These are phyloP conservation scores for Urocitellus parryii DNA, from an alignment of 2,113 vertebrate species.

Conservation along the genomic window DNA sequence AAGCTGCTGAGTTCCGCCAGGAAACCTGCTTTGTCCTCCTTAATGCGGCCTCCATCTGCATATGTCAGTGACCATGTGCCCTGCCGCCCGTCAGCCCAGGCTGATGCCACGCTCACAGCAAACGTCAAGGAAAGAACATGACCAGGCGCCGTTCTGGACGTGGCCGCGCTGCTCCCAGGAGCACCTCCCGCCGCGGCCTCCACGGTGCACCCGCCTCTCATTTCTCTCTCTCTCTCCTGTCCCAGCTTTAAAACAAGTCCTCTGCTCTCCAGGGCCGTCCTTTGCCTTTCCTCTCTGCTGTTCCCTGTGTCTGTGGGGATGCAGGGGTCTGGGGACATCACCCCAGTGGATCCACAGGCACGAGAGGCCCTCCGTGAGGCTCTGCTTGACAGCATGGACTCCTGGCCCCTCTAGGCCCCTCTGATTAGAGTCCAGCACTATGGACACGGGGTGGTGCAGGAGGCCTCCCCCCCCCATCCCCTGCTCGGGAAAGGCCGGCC, in stretches of 20 bases:
- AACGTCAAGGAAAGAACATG: slow-evolving; percentile 83
- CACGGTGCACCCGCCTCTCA: not conserved
- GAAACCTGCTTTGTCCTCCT: slow-evolving; percentile 64
- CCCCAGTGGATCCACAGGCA: accelerated
- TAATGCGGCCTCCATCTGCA: slow-evolving; percentile 83
- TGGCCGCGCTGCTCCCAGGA: slow-evolving; percentile 76
- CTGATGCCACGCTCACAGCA: slow-evolving; percentile 56
- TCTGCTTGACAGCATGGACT: accelerated
- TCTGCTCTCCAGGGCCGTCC: not conserved
- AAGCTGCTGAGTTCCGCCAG: slow-evolving; percentile 71
- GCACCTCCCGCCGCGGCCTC: not conserved
- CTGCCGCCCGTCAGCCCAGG: slow-evolving; percentile 78
- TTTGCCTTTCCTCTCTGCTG: not conserved
- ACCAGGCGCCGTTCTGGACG: slow-evolving; percentile 85
- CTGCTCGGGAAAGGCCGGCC: not conserved
- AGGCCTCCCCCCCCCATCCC: not conserved
- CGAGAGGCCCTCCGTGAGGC: accelerated
- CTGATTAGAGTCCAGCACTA: not conserved
- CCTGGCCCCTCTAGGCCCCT: accelerated
- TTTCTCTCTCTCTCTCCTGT: not conserved
- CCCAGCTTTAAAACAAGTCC: accelerated
- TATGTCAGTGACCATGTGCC: slow-evolving; percentile 87
- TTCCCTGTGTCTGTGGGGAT: accelerated
- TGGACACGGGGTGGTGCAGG: not conserved
- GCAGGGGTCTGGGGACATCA: not conserved